Evolutionary conservation across 1,140 invertebrate species (phyloP), one percentile per base, ranked within the genome.

Genomic region (Trypoxylus dichotomus): DNA sequence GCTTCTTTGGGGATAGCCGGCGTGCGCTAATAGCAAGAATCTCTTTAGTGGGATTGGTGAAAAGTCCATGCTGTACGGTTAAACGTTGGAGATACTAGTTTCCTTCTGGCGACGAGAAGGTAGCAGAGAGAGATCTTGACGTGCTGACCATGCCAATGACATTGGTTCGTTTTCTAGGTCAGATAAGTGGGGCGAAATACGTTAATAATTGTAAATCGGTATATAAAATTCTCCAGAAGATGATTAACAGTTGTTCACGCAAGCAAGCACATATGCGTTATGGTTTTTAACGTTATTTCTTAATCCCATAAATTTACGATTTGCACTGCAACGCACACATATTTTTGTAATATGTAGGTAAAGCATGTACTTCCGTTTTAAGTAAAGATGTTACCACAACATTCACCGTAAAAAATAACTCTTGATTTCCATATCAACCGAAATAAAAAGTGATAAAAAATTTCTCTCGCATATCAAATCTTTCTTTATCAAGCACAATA

Each of bases 381-480:
- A 37, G 32, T 37, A 8, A 37, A 37, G 5, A 37, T 7, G 32
- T 37, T 8, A 8, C 10, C 32, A 8, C 10, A 37, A 37, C 5
- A 76, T 60, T 15, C 27, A 25, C 75, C 54, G 54, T 25, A 60
- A 54, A 24, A 29, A 42, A 11, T 11, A 74, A 21, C 27, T n/a
- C 54, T 75, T 15, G 60, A 27, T 25, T 37, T 27, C 29, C 71
- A 25, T 32, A 25, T 19, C 7, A 25, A 32, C 21, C n/a, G 71
- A 7, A 71, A 47, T 71, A 60, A 79, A 74, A 77, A 71, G 74
- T 77, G 74, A 74, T 32, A 29, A 29, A 37, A 15, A n/a, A 63
- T 77, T n/a, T 79, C 74, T 32, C 58, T 74, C 58, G 7, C 54
- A 71, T 68, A 75, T 43, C 74, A 72, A 77, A n/a, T n/a, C n/a